Evolutionary conservation across 2,888 invertebrate species (phyloP).

Genomic region (Agrenia bidenticulata): DNA sequence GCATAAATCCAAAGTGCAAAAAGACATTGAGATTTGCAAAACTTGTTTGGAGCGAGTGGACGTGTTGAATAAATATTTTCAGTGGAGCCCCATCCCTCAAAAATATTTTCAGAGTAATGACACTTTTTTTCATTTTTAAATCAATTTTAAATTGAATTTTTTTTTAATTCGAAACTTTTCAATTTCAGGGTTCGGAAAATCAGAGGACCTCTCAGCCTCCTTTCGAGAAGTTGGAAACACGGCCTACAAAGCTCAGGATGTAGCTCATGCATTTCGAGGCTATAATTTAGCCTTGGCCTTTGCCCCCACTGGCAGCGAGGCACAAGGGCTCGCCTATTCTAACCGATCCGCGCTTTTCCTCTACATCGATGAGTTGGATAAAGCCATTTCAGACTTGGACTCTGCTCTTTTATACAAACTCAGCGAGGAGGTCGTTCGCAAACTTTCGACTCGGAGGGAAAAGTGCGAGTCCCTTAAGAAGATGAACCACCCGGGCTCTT

Average conservation of each 20-base stretch:
- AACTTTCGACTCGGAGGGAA: neutral
- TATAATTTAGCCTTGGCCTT: slow-evolving; percentile 43
- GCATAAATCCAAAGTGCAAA: too few relatives aligned
- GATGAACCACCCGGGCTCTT: neutral
- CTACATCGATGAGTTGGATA: slow-evolving; percentile 21
- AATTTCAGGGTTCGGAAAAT: slow-evolving; percentile 33
- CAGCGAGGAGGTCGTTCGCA: neutral
- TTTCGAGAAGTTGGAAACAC: slow-evolving; percentile 35
- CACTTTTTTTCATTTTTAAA: too few relatives aligned
- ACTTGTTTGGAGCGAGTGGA: too few relatives aligned
- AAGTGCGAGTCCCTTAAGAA: neutral
- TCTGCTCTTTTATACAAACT: slow-evolving; percentile 15
- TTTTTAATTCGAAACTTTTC: too few relatives aligned
- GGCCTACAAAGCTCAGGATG: slow-evolving; percentile 21
- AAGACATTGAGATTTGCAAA: too few relatives aligned
- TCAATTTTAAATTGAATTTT: too few relatives aligned
- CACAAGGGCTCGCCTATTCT: slow-evolving; percentile 29
- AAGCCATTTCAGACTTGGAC: slow-evolving; percentile 30
- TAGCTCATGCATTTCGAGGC: slow-evolving; percentile 27
- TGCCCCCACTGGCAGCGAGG: slow-evolving; percentile 23
- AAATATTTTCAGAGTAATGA: too few relatives aligned
- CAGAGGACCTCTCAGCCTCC: slow-evolving; percentile 16
- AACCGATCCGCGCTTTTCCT: slow-evolving; percentile 39
- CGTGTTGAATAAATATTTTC: too few relatives aligned
- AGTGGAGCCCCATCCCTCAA: too few relatives aligned